Evolutionary conservation across 2,113 vertebrate genomes (phyloP).

Genomic region (Lophochroa leadbeateri): DNA sequence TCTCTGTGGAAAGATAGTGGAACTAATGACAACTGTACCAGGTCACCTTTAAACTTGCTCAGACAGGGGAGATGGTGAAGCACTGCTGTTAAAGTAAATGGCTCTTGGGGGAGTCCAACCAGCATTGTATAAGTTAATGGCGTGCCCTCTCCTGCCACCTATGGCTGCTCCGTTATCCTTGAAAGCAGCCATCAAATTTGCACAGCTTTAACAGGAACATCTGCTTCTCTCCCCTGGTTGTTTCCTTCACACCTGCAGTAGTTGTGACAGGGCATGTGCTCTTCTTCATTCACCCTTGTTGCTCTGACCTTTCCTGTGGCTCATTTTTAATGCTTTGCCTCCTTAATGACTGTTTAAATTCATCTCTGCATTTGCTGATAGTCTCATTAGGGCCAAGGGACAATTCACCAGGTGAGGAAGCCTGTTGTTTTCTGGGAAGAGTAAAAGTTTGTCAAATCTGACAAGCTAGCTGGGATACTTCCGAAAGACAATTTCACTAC

Average conservation of each 20-base stretch:
- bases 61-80: not conserved
- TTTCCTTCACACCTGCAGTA: not conserved
- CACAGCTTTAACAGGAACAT: not conserved
- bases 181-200: not conserved
- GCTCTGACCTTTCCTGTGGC: slow-evolving; percentile 29
- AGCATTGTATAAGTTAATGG: not conserved
- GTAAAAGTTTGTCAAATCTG: slow-evolving; percentile 9
- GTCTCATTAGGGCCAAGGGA: slow-evolving; percentile 38
- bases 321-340: slow-evolving; percentile 48
- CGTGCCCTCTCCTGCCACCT: not conserved
- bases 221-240: slow-evolving; percentile 1
- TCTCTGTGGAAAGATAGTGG: not conserved
- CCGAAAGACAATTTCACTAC: not conserved
- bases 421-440: slow-evolving; percentile 32
- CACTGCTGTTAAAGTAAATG: slow-evolving; percentile 25
- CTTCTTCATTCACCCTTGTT: not conserved
- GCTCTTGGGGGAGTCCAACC: slow-evolving; percentile 13
- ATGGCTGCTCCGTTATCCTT: slow-evolving; percentile 22
- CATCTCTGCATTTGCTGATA: not conserved
- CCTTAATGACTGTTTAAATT: slow-evolving; percentile 46
- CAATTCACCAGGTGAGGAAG: not conserved
- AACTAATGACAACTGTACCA: not conserved
- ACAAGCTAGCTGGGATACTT: not conserved
- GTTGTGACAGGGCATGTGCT: not conserved
- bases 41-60: slow-evolving; percentile 28